These are phyloP conservation scores for Chamaea fasciata DNA, from an alignment of 2,113 vertebrate genomes.

Conservation along the genomic window DNA sequence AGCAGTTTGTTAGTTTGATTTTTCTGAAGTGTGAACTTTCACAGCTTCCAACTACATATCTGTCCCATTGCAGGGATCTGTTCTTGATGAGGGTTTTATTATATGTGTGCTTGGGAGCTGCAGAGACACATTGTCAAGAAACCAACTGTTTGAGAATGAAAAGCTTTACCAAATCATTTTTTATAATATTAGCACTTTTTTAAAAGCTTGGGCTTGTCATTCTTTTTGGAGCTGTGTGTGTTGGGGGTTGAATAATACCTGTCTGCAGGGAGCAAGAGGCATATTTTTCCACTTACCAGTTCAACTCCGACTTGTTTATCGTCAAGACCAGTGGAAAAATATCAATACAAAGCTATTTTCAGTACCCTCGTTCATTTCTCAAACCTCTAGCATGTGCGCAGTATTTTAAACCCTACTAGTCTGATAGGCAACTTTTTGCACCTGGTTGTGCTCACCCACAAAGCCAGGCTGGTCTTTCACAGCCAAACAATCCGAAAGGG, in stretches of 20 bases:
- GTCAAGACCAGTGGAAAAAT: neutral
- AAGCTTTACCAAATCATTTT: neutral
- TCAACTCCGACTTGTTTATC: neutral
- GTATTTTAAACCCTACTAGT: neutral
- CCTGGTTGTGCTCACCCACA: neutral
- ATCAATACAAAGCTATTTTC: neutral
- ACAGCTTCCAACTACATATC: conserved; percentile 24
- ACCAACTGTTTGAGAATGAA: conserved; percentile 27
- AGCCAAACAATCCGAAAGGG: neutral
- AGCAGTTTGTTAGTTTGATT: conserved; percentile 34
- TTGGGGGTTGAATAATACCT: neutral
- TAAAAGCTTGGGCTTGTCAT: neutral
- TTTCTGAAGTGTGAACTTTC: conserved; percentile 53
- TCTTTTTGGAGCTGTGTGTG: neutral
- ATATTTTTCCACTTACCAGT: neutral
- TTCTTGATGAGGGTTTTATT: conserved; percentile 39
- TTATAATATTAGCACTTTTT: neutral
- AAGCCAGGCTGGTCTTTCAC: neutral
- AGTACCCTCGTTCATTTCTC: neutral
- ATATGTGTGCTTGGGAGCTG: conserved; percentile 24
- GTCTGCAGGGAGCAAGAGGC: neutral
- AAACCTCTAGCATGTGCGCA: neutral
- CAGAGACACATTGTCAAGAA: conserved; percentile 34
- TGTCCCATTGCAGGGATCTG: conserved; percentile 30
- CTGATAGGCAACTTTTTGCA: neutral